Evolutionary conservation across 2,797 vertebrate species (phyloP), one percentile per base, ranked within the genome.

Genomic region (Gallinago nigripennis): DNA sequence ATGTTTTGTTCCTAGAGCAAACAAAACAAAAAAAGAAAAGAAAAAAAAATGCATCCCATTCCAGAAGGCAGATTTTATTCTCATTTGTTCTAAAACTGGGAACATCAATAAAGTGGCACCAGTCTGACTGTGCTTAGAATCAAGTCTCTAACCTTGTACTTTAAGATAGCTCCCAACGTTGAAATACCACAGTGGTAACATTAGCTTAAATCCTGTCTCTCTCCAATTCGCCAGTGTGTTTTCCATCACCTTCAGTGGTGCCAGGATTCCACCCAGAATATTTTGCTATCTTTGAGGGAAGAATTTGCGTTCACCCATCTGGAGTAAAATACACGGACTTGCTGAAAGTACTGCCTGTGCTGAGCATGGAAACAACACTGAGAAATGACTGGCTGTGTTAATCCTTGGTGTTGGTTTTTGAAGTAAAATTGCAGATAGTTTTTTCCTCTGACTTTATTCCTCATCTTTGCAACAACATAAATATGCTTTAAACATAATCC

Each of bases 41-140:
- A 66, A 46, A 6, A 18, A 17, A 30, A 20, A 1, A 37, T 12
- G 27, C 1, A 5, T 70, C 51, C 33, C 48, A 37, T 82, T 91
- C 66, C 78, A 82, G 64, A 88, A 69, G 53, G 12, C 61, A 94
- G 80, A 54, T 89, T 96, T 96, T 93, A 73, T 80, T 94, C 78
- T 94, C 28, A 11, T 95, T 85, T 95, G 25, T 54, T 83, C 61
- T 90, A 86, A 90, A 69, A 9, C 43, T 18, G 33, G 79, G 37
- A 95, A 91, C 58, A 73, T 92, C 90, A 86, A 75, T 87, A 92
- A 94, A 75, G 75, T 75, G 82, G 66, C 92, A 95, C 61, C 71
- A 78, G 68, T 43, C 66, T 2, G 28, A 87, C 88, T 72, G 68
- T 11, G 4, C 65, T 92, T 69, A 86, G 84, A 95, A 82, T 95